Evolutionary conservation across 2,113 vertebrate genomes (phyloP), one percentile per base, ranked within the genome.

Genomic region (Eonycteris spelaea): DNA sequence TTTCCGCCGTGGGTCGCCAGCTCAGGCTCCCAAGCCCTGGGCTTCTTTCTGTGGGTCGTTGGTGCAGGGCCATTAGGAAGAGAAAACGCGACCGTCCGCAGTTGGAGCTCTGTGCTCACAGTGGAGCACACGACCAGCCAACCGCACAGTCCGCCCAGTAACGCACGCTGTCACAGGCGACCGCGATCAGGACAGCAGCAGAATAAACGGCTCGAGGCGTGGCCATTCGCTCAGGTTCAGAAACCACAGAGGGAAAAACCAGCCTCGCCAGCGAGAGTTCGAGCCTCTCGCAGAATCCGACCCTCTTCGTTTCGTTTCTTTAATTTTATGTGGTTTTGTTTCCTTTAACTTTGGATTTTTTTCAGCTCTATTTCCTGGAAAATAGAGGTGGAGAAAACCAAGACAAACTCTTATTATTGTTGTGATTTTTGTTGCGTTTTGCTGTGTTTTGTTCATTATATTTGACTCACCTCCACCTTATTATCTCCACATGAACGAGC

Each of bases 341-440:
- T 77, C 35, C 63, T 53, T 91, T 87, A 30, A 33, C 22, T 87
- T 93, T 75, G 26, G 38, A 5, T n/a, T 57, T 86, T 86, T 86
- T 55, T 73, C 18, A 55, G 26, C n/a, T 91, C 67, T 43, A 35
- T 26, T 80, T 95, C 84, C 40, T 40, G 30, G 18, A 59, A 85
- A 71, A 10, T 45, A 2, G 43, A 45, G 43, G 43, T 45, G 43
- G 43, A 38, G 59, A 84, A 86, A 86, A 28, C 78, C 45, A 53
- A 35, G 4, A 6, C 22, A 35, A 45, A 45, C 43, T 45, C 43
- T 45, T 8, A 45, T 45, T 45, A 45, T 45, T 45, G 43, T 45
- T 45, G 43, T 9, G 43, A 45, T 45, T 45, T 45, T 45, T 8
- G 4, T 43, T 55, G 14, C 53, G 19, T 57, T 73, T 33, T 1